A percentile compares a stretch with the other conserved stretches of the same genome.
phyloP scores from a whole-genome alignment of 2,797 vertebrate genomes.

The Tangara arthus region DNA sequence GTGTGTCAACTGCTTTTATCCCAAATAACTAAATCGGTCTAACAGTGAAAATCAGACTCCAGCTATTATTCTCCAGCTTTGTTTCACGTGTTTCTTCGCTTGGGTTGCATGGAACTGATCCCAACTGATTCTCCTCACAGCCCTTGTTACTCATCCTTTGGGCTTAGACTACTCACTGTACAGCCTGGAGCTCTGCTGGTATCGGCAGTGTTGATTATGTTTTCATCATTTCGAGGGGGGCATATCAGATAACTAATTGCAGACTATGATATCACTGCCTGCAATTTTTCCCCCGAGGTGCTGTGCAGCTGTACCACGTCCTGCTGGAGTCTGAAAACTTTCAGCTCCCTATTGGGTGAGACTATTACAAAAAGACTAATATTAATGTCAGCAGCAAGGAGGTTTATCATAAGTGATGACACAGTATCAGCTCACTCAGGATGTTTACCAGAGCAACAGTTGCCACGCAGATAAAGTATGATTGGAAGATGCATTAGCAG shows the following conservation, averaged over 20 bases:
- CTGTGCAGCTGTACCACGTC: not conserved
- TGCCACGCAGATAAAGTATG: constrained; percentile 31
- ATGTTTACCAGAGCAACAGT: constrained; percentile 67
- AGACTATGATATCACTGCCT: constrained; percentile 29
- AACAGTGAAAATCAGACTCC: not conserved
- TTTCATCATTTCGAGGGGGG: not conserved
- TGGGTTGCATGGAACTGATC: not conserved
- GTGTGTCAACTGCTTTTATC: not conserved
- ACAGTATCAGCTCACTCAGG: constrained; percentile 8
- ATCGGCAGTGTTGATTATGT: not conserved
- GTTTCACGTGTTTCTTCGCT: not conserved
- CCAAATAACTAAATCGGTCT: not conserved
- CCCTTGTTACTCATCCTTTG: not conserved
- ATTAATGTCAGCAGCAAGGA: constrained; percentile 37
- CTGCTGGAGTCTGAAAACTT: not conserved
- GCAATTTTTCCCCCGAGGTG: not conserved
- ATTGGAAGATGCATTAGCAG: constrained; percentile 29
- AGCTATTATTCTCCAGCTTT: not conserved
- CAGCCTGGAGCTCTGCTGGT: not conserved
- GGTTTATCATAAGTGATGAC: constrained; percentile 59
- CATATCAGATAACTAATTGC: constrained; percentile 47
- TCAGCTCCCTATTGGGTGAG: constrained; percentile 24
- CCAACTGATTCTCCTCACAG: not conserved
- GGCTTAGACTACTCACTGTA: not conserved
- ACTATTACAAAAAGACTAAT: constrained; percentile 12